phyloP scores from a whole-genome alignment of 1,140 invertebrate genomes.

The Forficula auricularia region DNA sequence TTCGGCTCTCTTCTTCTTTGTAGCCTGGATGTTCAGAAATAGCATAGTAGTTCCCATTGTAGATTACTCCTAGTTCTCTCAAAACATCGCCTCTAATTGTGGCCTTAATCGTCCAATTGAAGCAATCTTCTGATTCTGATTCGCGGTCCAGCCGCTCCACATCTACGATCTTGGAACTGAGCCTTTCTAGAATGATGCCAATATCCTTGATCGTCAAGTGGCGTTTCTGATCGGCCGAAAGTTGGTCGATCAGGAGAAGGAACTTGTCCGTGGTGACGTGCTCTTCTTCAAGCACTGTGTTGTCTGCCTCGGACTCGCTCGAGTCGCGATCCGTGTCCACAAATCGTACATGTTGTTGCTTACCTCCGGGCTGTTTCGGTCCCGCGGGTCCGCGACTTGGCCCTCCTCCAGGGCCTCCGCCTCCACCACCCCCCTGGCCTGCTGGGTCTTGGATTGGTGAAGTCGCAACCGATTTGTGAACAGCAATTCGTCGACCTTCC shows the following conservation, averaged over 20 bases:
- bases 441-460: slow-evolving; percentile 74
- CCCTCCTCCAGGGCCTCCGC: slow-evolving; percentile 29
- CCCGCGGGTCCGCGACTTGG: slow-evolving; percentile 31
- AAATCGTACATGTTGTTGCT: slow-evolving; percentile 43
- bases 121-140: slow-evolving; percentile 76
- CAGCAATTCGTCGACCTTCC: slow-evolving; percentile 72
- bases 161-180: slow-evolving; percentile 82
- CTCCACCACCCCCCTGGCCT: slow-evolving; percentile 41
- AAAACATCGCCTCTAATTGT: slow-evolving; percentile 77
- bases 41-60: slow-evolving; percentile 88
- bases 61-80: slow-evolving; percentile 77
- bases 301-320: slow-evolving; percentile 81
- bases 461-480: slow-evolving; percentile 77
- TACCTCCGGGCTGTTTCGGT: slow-evolving; percentile 27
- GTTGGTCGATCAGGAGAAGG: slow-evolving; percentile 76
- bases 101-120: slow-evolving; percentile 87
- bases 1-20: slow-evolving; percentile 68
- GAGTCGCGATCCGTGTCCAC: slow-evolving; percentile 62
- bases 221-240: slow-evolving; percentile 75
- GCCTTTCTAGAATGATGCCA: slow-evolving; percentile 77
- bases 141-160: slow-evolving; percentile 79
- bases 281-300: slow-evolving; percentile 78
- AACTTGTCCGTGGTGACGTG: slow-evolving; percentile 76
- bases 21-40: slow-evolving; percentile 86
- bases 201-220: slow-evolving; percentile 87